These are phyloP conservation scores for Dendroctonus ponderosae DNA, from an alignment of 1,140 invertebrate species.

Conservation along the genomic window DNA sequence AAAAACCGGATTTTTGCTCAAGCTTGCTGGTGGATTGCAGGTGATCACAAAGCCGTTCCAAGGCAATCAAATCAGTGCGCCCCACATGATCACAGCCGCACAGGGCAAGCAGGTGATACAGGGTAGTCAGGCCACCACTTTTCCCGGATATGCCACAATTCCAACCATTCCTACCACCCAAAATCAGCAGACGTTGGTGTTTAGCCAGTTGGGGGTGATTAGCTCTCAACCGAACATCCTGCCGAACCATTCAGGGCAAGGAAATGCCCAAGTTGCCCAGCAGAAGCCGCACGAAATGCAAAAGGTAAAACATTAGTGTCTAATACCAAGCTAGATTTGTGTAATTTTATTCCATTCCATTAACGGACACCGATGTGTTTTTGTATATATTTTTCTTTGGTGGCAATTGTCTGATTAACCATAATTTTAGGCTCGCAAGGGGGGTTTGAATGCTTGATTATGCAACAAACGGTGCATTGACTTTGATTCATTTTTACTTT, in stretches of 20 bases:
- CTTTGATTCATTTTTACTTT: neutral
- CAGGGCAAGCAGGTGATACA: slow-evolving; percentile 67
- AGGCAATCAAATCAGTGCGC: slow-evolving; percentile 55
- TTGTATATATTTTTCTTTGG: no score
- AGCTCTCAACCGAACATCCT: slow-evolving; percentile 69
- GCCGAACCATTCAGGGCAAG: slow-evolving; percentile 53
- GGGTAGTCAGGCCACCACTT: slow-evolving; percentile 59
- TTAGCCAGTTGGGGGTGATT: slow-evolving; percentile 72
- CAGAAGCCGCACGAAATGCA: slow-evolving; percentile 50
- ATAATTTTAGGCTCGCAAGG: no score
- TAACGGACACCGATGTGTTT: no score
- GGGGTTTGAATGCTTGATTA: no score
- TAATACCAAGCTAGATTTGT: no score
- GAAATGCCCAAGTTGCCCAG: slow-evolving; percentile 50
- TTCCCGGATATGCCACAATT: slow-evolving; percentile 69
- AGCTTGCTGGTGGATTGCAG: slow-evolving; percentile 48
- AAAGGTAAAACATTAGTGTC: slow-evolving; percentile 36
- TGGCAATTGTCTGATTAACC: no score
- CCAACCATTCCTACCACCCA: slow-evolving; percentile 75
- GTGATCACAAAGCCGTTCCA: slow-evolving; percentile 82
- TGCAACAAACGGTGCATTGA: no score
- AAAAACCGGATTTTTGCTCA: neutral
- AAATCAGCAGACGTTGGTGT: slow-evolving; percentile 74
- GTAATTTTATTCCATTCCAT: no score
- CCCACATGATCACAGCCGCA: slow-evolving; percentile 74